Conservation (phyloP, 2,888 invertebrate genomes). For the Aproaerema taeniolella region DNA sequence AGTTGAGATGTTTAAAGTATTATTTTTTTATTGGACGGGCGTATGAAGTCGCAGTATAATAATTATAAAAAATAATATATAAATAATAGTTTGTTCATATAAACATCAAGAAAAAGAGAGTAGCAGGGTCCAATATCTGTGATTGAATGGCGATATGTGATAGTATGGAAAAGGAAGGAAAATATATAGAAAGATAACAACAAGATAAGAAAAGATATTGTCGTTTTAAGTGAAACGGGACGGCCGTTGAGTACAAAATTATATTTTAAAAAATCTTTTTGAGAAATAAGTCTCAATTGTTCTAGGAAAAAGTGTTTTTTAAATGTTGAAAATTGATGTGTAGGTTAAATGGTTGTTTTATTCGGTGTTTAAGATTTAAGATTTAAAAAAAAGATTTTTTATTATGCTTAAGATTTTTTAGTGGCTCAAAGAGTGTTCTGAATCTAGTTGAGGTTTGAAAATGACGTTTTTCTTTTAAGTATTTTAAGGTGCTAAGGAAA, state of each 20-base stretch:
- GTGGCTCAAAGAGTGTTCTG: conserved; percentile 1
- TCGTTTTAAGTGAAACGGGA: conserved; percentile 18
- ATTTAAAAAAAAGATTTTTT: background rate
- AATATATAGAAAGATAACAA: conserved; percentile 8
- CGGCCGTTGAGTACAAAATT: conserved; percentile 71
- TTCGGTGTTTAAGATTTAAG: background rate
- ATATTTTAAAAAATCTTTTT: conserved; percentile 33
- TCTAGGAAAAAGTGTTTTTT: conserved; percentile 31
- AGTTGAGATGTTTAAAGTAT: no score
- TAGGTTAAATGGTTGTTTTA: background rate
- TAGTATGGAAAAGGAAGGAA: conserved; percentile 36
- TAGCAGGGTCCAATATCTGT: conserved; percentile 65
- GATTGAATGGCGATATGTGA: conserved; percentile 63
- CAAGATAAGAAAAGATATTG: conserved; percentile 12
- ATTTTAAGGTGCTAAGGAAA: no score
- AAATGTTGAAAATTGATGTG: conserved; percentile 21
- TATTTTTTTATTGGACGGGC: no score
- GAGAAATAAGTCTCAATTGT: conserved; percentile 24
- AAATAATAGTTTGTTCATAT: no score
- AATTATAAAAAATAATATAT: no score
- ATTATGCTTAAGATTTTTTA: conserved; percentile 4
- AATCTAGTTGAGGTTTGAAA: background rate
- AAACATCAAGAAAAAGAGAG: conserved; percentile 32
- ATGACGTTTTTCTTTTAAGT: no score
- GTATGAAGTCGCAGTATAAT: no score